Percentiles rank a stretch among this genome's conserved stretches.
Evolutionary conservation across 1,140 invertebrate genomes (phyloP).

Genomic region (Zaprionus camerounensis): DNA sequence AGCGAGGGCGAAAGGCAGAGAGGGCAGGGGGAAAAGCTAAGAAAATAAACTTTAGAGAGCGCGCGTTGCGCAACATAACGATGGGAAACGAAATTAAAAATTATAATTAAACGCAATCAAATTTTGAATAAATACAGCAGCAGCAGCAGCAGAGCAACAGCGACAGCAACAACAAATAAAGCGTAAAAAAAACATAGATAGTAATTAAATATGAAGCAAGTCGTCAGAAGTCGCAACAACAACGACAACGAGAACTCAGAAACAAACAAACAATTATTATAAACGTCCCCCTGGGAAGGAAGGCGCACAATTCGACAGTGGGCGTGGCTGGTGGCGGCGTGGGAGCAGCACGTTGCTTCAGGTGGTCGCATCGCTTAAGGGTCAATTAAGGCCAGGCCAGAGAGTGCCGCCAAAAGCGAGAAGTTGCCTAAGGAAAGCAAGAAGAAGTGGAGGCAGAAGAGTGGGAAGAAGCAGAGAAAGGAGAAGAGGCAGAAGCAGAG

Average conservation of each 20-base stretch:
- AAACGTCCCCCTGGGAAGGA: constrained; percentile 30
- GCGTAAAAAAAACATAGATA: constrained; percentile 46
- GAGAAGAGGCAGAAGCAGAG: background rate
- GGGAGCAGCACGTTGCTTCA: background rate
- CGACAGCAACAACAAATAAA: constrained; percentile 32
- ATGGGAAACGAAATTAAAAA: constrained; percentile 42
- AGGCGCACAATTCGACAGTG: constrained; percentile 23
- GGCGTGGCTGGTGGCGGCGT: constrained; percentile 5
- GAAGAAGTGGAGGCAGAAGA: background rate
- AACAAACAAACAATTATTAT: constrained; percentile 71
- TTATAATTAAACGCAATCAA: constrained; percentile 75
- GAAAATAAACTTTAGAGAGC: constrained; percentile 36
- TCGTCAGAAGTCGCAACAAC: constrained; percentile 19
- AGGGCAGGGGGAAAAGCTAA: constrained; percentile 33
- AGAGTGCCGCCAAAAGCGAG: constrained; percentile 5
- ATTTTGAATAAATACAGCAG: constrained; percentile 68
- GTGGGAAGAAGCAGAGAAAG: background rate
- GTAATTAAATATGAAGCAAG: constrained; percentile 59
- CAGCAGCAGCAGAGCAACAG: background rate
- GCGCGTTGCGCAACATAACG: constrained; percentile 8
- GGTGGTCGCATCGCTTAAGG: constrained; percentile 19
- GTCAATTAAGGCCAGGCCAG: constrained; percentile 27
- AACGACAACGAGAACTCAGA: constrained; percentile 20
- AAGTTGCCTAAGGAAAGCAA: constrained; percentile 1
- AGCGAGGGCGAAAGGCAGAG: background rate